Base-by-base conservation (phyloP, 2,888 invertebrate genomes). In the Sisyra nigra region DNA sequence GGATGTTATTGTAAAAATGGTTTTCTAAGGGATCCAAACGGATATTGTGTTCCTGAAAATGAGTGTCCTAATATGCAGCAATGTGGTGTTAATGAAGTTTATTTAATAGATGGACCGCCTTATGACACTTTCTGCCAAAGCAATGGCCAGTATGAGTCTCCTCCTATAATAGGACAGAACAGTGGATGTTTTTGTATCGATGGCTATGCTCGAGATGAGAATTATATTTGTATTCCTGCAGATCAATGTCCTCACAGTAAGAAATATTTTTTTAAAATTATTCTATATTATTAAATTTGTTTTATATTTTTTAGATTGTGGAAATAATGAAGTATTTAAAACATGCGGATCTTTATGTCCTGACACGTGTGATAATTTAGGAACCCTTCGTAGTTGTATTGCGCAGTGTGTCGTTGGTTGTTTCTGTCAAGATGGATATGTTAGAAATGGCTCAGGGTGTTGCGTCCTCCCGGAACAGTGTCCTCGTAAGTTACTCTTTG, bases 401-500 rank as follows among this genome's bases (percentile, higher is more conserved):
- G 4, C 8, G 5, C 2, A 3, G 5, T 37, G 37, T 18, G 17
- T 17, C 2, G 17, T 2, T 6, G 37, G 37, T 2, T 37, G 37
- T 15, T 37, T 37, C 37, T 37, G 37, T 15, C 10, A 37, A 37
- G 17, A 37, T 5, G 37, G 37, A 17, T 37, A 14, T 8, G 34
- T 34, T 34, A 2, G 11, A 34, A 11, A 34, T 11, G 11, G 11
- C 11, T 3, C 4, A 3, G 34, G 34, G 7, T 5, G n/a, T 15
- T 37, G 37, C 11, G 18, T 37, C 9, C 2, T 2, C 6, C 37
- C 37, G 18, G 3, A 11, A 2, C 17, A 37, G 18, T 37, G 37
- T 24, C 37, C 37, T 9, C n/a, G 37, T 33, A 33, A 33, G 33
- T 33, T 13, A 33, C n/a, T n/a, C n/a, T n/a, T n/a, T n/a, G n/a